Evolutionary conservation across 2,797 vertebrate species (phyloP).

Genomic region (Premnoplex brunnescens): DNA sequence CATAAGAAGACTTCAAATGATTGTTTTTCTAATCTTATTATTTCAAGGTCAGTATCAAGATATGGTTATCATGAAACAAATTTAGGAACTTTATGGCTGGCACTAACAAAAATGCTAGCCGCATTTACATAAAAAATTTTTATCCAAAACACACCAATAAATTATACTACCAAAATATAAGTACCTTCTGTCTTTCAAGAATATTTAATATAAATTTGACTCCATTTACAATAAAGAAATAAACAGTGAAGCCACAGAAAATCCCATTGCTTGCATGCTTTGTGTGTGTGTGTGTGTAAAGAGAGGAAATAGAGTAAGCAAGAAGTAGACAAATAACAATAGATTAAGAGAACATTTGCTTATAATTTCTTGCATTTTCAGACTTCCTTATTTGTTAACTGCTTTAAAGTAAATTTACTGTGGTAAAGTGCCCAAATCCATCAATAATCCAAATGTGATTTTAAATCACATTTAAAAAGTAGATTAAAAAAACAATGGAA

Average conservation of each 20-base stretch:
- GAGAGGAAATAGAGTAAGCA: neutral
- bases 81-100: neutral
- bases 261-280: neutral
- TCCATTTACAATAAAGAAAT: neutral
- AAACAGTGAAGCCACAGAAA: conserved; percentile 4
- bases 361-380: neutral
- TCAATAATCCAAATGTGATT: neutral
- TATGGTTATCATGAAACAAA: neutral
- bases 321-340: neutral
- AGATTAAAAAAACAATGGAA: neutral
- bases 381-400: neutral
- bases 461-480: neutral
- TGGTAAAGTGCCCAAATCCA: neutral
- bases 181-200: neutral
- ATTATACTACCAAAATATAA: neutral
- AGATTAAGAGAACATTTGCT: neutral
- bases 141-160: neutral
- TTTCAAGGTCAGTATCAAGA: conserved; percentile 20
- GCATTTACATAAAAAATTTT: neutral
- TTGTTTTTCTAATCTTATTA: conserved; percentile 47
- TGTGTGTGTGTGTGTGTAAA: neutral
- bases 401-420: neutral
- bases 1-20: neutral
- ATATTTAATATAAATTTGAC: neutral
- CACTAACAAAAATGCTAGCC: neutral